phyloP scores from a whole-genome alignment of 1,140 invertebrate genomes.

The Bicyclus anynana region DNA sequence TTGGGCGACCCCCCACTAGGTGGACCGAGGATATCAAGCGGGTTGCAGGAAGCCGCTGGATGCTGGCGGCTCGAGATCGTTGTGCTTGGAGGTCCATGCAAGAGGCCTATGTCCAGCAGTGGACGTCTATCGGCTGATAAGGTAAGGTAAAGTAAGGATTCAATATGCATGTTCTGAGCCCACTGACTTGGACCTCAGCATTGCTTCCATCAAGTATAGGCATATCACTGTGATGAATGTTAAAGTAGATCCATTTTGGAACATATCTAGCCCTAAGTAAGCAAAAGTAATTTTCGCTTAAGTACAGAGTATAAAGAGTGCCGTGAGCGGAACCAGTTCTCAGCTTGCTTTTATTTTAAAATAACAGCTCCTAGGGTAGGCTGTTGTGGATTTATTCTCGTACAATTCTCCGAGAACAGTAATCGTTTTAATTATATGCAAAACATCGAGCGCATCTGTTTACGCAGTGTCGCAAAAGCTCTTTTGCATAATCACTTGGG shows the following conservation, averaged over 20 bases:
- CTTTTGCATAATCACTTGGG: background rate
- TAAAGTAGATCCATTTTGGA: constrained; percentile 5
- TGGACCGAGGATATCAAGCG: no score
- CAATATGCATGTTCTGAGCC: no score
- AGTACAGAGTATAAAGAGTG: constrained; percentile 30
- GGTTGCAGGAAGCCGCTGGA: no score
- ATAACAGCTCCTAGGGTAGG: constrained; percentile 28
- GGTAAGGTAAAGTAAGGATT: no score
- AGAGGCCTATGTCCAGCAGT: no score
- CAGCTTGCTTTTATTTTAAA: constrained; percentile 29
- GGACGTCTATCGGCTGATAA: no score
- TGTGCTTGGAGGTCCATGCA: no score
- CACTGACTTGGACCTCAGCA: no score
- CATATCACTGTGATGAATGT: background rate
- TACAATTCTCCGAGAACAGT: constrained; percentile 18
- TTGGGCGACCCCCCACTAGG: no score
- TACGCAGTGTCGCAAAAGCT: background rate
- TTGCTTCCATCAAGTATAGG: background rate
- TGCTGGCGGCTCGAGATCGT: no score
- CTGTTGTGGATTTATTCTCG: constrained; percentile 10
- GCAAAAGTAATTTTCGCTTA: constrained; percentile 24
- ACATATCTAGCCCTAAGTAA: constrained; percentile 14
- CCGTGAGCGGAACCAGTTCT: constrained; percentile 35
- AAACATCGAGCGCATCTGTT: constrained; percentile 7
- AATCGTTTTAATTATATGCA: constrained; percentile 24